Percentiles rank a stretch among this genome's conserved stretches.
phyloP scores from a whole-genome alignment of 2,888 invertebrate species.

The Lycia hirtaria region DNA sequence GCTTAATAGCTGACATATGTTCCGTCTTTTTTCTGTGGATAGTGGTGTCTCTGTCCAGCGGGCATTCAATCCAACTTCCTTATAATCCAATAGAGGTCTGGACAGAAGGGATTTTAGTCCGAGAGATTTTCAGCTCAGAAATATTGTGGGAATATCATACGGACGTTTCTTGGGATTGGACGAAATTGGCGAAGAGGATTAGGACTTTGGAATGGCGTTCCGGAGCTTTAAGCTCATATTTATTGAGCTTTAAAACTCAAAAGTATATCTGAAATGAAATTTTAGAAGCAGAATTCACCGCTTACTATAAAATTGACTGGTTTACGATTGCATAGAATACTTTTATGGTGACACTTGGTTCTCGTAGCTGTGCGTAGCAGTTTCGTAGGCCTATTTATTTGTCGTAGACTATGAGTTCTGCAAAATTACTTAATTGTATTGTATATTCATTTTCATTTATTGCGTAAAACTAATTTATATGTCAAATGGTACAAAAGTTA shows the following conservation, averaged over 20 bases:
- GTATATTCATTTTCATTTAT: background rate
- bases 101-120: conserved; percentile 65
- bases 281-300: background rate
- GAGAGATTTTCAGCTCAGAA: conserved; percentile 54
- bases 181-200: conserved; percentile 60
- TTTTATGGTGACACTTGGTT: background rate
- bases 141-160: conserved; percentile 68
- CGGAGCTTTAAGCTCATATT: conserved; percentile 34
- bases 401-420: too few relatives aligned
- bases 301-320: background rate
- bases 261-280: background rate
- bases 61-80: conserved; percentile 69
- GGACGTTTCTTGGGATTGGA: conserved; percentile 59
- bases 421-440: too few relatives aligned
- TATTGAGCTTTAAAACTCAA: conserved; percentile 31
- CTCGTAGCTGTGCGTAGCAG: background rate
- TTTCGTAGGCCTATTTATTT: background rate
- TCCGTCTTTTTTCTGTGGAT: conserved; percentile 45
- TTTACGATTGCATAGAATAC: background rate
- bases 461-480: too few relatives aligned
- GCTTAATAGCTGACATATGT: conserved; percentile 65
- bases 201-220: conserved; percentile 45
- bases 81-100: conserved; percentile 74
- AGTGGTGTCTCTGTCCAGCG: conserved; percentile 49
- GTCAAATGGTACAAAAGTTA: too few relatives aligned